Evolutionary conservation across 1,140 invertebrate species (phyloP), one percentile per base, ranked within the genome.

Genomic region (Maniola jurtina): DNA sequence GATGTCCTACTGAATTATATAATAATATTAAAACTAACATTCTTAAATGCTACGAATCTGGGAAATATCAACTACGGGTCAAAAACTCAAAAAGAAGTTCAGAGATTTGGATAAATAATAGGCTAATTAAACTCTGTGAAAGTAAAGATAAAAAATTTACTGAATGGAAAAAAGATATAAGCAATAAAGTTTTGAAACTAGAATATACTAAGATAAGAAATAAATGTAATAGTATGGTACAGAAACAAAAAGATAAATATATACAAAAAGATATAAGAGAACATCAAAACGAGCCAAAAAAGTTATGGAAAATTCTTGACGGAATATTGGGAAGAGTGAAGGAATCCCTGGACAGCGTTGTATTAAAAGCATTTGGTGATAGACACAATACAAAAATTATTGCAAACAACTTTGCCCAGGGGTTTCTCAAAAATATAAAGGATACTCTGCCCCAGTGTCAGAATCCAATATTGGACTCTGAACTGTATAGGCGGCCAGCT

Each of bases 111-210:
- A n/a, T n/a, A n/a, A n/a, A n/a, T n/a, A n/a, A n/a, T n/a, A n/a
- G n/a, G n/a, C n/a, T n/a, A n/a, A n/a, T n/a, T n/a, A n/a, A n/a
- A n/a, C n/a, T n/a, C n/a, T n/a, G n/a, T n/a, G n/a, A n/a, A n/a
- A n/a, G n/a, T n/a, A n/a, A n/a, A n/a, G n/a, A n/a, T n/a, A n/a
- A n/a, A n/a, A n/a, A n/a, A n/a, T n/a, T n/a, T n/a, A n/a, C n/a
- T n/a, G n/a, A n/a, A n/a, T n/a, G n/a, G n/a, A n/a, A n/a, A n/a
- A n/a, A n/a, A n/a, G n/a, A n/a, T n/a, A n/a, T n/a, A n/a, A n/a
- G n/a, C n/a, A n/a, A n/a, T n/a, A n/a, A n/a, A n/a, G 48, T 61
- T 52, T 61, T 61, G 52, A 61, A 61, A 61, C 60, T 52, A 10
- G 36, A 61, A 54, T 61, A 61, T 52, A 61, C 52, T 54, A 34